Percentiles rank a stretch among this genome's conserved stretches.
These are phyloP conservation scores for Cecidostiba fungosa DNA, from an alignment of 2,888 invertebrate genomes.

Conservation along the genomic window DNA sequence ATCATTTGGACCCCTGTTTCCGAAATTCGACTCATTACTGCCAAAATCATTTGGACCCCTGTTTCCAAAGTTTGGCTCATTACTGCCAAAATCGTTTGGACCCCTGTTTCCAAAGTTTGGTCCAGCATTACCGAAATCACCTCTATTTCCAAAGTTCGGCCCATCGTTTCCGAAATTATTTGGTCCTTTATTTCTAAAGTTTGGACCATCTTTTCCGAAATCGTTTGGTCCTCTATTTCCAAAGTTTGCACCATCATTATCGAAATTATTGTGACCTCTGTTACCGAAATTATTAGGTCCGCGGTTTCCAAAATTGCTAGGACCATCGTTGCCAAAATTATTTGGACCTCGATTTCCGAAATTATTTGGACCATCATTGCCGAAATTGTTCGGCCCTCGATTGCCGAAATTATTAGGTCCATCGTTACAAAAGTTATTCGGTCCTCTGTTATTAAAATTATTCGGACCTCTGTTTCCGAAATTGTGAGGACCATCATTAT, in stretches of 20 bases:
- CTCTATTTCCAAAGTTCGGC: conserved; percentile 40
- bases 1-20: background rate
- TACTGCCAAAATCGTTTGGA: conserved; percentile 27
- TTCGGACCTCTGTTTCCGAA: conserved; percentile 24
- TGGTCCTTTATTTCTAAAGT: conserved; percentile 36
- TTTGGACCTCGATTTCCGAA: conserved; percentile 30
- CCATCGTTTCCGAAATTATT: conserved; percentile 37
- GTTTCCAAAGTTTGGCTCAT: conserved; percentile 35
- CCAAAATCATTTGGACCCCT: conserved; percentile 24
- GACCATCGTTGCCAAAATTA: conserved; percentile 35
- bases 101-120: conserved; percentile 38
- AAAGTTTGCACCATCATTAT: conserved; percentile 38
- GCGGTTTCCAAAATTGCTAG: conserved; percentile 13
- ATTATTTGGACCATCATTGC: conserved; percentile 6
- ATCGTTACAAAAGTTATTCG: conserved; percentile 23
- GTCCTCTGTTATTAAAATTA: conserved; percentile 8
- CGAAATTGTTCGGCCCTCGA: conserved; percentile 16
- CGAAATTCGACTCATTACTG: background rate
- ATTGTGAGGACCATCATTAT: background rate
- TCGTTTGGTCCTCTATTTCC: conserved; percentile 62
- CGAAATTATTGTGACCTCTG: conserved; percentile 31
- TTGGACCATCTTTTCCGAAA: conserved; percentile 49
- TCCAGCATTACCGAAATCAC: background rate
- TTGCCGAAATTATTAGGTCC: conserved; percentile 31
- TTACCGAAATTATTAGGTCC: conserved; percentile 50